Conservation (phyloP, 2,113 vertebrate species). For the Melanocharis versteri region DNA sequence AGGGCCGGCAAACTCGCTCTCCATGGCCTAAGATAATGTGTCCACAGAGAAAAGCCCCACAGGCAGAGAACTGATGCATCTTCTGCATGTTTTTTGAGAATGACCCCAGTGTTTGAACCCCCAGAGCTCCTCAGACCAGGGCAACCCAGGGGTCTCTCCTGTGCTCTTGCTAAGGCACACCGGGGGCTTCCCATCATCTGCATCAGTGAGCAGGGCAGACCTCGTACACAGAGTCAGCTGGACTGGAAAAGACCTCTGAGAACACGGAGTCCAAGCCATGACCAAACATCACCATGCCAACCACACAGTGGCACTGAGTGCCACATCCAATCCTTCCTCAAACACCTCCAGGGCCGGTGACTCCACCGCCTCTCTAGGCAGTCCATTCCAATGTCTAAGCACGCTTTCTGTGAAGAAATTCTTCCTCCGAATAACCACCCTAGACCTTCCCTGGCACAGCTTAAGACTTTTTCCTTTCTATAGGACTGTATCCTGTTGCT, state of each 20-base stretch:
- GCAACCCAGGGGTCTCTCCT: neutral
- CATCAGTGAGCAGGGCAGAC: neutral
- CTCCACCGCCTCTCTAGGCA: neutral
- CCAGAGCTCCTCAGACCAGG: too few relatives aligned
- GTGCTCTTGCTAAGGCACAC: neutral
- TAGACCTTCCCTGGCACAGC: neutral
- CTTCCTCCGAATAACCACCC: neutral
- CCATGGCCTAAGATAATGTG: accelerated
- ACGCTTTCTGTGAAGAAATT: neutral
- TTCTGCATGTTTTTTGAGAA: too few relatives aligned
- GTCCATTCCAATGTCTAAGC: neutral
- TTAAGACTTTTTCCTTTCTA: neutral
- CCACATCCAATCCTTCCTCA: neutral
- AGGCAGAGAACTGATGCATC: accelerated
- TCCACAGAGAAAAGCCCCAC: accelerated
- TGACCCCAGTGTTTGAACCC: accelerated
- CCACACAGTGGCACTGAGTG: neutral
- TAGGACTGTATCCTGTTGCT: neutral
- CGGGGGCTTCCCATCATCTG: accelerated
- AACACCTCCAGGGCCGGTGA: neutral
- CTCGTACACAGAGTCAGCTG: neutral
- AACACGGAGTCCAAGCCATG: neutral
- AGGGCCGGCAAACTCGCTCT: neutral
- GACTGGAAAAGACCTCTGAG: neutral
- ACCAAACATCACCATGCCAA: neutral